Conservation (phyloP, 2,113 vertebrate genomes). For the Aix galericulata region DNA sequence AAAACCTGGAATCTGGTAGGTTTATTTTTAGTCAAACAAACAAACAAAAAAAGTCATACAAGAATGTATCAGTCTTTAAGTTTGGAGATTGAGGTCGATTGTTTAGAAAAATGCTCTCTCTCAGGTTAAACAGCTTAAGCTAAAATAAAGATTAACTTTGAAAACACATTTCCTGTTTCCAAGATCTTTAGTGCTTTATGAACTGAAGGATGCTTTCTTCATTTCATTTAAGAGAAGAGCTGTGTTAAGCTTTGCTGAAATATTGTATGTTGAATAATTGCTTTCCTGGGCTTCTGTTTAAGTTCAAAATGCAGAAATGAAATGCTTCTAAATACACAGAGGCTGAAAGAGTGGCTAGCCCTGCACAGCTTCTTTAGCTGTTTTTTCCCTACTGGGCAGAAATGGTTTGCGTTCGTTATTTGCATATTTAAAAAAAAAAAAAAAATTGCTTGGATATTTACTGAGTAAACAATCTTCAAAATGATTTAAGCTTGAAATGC, state of each 20-base stretch:
- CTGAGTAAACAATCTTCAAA: neutral
- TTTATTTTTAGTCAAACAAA: neutral
- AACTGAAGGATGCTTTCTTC: neutral
- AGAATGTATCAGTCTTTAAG: neutral
- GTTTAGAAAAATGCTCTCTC: neutral
- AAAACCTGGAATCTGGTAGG: neutral
- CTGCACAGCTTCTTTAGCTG: neutral
- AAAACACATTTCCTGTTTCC: neutral
- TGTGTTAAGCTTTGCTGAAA: neutral
- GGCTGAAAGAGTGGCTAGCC: neutral
- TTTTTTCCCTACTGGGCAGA: neutral
- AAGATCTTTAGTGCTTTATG: neutral
- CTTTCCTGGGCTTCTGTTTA: neutral
- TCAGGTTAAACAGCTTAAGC: neutral
- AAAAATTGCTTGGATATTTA: neutral
- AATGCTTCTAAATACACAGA: neutral
- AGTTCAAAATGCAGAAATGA: neutral
- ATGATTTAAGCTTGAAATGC: neutral
- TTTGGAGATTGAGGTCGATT: neutral
- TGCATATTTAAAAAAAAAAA: neutral
- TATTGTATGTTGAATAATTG: neutral
- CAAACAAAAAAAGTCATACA: neutral
- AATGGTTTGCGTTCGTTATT: neutral
- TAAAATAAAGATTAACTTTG: neutral
- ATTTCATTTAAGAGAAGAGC: neutral